A percentile compares a stretch with the other conserved stretches of the same genome.
These are phyloP conservation scores for Entomobrya multifasciata DNA, from an alignment of 2,888 invertebrate genomes.

Conservation along the genomic window DNA sequence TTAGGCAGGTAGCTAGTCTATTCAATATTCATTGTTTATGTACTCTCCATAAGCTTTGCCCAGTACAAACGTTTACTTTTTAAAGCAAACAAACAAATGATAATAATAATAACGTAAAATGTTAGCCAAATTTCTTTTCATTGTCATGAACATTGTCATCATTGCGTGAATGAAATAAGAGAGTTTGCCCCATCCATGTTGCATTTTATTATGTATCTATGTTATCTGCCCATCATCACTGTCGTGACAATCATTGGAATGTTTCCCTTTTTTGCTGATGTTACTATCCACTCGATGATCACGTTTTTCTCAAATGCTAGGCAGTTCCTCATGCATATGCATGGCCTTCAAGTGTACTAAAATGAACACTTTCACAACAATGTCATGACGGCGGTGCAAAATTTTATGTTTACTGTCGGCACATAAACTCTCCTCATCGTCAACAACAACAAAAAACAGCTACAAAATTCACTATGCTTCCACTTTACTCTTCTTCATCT, in stretches of 20 bases:
- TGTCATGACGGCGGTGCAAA: slow-evolving; percentile 24
- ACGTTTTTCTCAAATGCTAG: slow-evolving; percentile 3
- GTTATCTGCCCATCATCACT: background rate
- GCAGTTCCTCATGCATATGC: slow-evolving; percentile 25
- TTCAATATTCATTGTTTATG: too few relatives aligned
- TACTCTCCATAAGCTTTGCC: too few relatives aligned
- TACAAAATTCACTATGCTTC: background rate
- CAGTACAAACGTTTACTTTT: too few relatives aligned
- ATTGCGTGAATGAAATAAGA: too few relatives aligned
- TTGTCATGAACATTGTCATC: too few relatives aligned
- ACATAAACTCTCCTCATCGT: slow-evolving; percentile 55
- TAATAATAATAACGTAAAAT: too few relatives aligned
- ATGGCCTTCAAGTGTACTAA: slow-evolving; percentile 2
- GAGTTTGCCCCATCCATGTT: too few relatives aligned
- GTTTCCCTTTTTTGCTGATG: background rate
- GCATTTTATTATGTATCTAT: background rate
- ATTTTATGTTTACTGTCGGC: slow-evolving; percentile 70
- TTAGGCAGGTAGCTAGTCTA: too few relatives aligned
- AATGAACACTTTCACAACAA: background rate
- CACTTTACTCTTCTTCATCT: background rate
- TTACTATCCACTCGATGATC: background rate
- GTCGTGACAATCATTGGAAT: background rate
- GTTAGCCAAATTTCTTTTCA: too few relatives aligned
- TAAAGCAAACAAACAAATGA: too few relatives aligned
- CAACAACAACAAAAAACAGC: too few relatives aligned